Evolutionary conservation across 1,140 invertebrate species (phyloP), one percentile per base, ranked within the genome.

Genomic region (Potamilus streckersoni): DNA sequence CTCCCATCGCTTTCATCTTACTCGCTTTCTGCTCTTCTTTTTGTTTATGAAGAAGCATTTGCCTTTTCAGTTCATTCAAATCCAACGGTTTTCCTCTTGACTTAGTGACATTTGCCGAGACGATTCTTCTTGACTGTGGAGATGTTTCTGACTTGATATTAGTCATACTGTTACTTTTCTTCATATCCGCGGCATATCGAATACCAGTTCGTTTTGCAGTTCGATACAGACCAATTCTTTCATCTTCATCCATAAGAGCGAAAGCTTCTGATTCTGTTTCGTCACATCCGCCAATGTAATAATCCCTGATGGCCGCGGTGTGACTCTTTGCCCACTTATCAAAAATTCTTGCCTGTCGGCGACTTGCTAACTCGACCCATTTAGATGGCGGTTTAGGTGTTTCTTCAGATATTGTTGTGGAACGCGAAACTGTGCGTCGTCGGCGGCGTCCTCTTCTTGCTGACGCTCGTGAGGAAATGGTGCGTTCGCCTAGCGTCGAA

Each of bases 131-230:
- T 31, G 65, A n/a, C 27, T 27, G 31, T 55, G n/a, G 12, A 16
- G 13, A 2, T 15, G 59, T 19, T 1, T 64, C 20, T 20, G 72
- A 64, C n/a, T 75, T 73, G 58, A 84, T 66, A 55, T 83, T 74
- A 17, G 71, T 79, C 62, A 79, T 75, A 62, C 84, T 86, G 2
- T 65, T 69, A 72, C 82, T 82, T 77, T 83, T 82, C 71, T 81
- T 77, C 5, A 84, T 55, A 27, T 72, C 68, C 17, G 71, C 27
- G n/a, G 74, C 64, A 16, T 74, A 79, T 55, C 68, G 59, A 19
- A 84, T 73, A 20, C 83, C 81, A 17, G 61, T 56, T 62, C 16
- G 76, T 58, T 31, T 68, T 0, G 77, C 83, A 70, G 72, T 78
- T 5, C 73, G 56, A 31, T 72, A 79, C 27, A 86, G 59, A 2